A percentile compares a stretch with the other conserved stretches of the same genome.
Conservation (phyloP, 2,113 vertebrate genomes). For the Oophaga pumilio region DNA sequence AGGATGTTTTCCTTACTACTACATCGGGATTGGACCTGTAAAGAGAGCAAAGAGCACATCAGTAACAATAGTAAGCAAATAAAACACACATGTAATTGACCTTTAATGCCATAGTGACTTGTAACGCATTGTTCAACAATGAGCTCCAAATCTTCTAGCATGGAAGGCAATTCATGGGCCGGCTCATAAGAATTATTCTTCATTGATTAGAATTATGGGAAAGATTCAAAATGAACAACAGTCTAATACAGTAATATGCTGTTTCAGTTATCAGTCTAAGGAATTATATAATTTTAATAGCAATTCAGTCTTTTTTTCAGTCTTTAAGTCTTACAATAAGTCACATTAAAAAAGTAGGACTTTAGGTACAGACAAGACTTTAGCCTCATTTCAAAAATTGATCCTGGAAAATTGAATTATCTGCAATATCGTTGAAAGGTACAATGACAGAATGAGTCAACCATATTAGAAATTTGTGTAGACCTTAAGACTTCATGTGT, state of each 20-base stretch:
- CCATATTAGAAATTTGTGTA: too few relatives aligned
- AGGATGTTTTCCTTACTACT: constrained; percentile 99
- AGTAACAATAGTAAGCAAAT: constrained; percentile 64
- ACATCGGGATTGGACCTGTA: constrained; percentile 97
- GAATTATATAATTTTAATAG: neutral
- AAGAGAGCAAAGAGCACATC: constrained; percentile 72
- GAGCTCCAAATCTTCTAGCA: constrained; percentile 38
- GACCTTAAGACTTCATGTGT: too few relatives aligned
- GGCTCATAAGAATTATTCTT: constrained; percentile 74
- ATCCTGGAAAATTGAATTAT: neutral
- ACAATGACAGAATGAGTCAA: neutral
- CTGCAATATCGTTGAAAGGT: neutral
- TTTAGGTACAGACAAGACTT: neutral
- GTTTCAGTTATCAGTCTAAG: neutral
- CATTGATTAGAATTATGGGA: neutral
- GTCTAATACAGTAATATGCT: neutral
- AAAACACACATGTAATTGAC: constrained; percentile 59
- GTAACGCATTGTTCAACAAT: constrained; percentile 37
- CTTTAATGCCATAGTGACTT: constrained; percentile 43
- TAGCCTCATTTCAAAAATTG: neutral
- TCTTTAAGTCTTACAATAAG: neutral
- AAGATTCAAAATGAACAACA: neutral
- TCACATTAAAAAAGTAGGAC: neutral
- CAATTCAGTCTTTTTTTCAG: too few relatives aligned
- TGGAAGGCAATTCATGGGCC: constrained; percentile 69